These are phyloP conservation scores for Drosophila littoralis DNA, from an alignment of 1,140 invertebrate genomes.

Conservation along the genomic window DNA sequence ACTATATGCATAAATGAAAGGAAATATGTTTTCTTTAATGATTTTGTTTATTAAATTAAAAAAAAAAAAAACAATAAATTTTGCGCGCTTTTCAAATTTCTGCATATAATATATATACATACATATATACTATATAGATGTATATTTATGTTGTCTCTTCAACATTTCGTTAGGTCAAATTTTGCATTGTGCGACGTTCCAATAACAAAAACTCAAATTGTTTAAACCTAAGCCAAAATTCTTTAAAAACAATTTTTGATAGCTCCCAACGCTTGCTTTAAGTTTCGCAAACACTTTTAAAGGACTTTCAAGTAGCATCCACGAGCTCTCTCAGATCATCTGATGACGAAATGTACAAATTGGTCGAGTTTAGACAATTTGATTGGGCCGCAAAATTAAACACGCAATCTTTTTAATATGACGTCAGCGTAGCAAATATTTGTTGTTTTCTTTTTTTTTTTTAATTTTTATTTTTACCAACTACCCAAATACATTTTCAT, in stretches of 20 bases:
- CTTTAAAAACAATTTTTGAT: slow-evolving; percentile 75
- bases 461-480: slow-evolving; percentile 4
- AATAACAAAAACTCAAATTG: slow-evolving; percentile 51
- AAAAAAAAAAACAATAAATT: slow-evolving; percentile 31
- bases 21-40: slow-evolving; percentile 35
- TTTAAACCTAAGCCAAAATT: slow-evolving; percentile 76
- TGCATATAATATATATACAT: slow-evolving; percentile 7
- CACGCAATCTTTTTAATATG: slow-evolving; percentile 1
- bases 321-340: slow-evolving; percentile 84
- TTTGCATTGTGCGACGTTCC: slow-evolving; percentile 20
- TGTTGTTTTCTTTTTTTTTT: slow-evolving; percentile 29
- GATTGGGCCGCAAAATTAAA: slow-evolving; percentile 13
- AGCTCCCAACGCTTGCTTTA: slow-evolving; percentile 50
- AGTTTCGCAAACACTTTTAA: slow-evolving; percentile 26
- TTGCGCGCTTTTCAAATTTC: slow-evolving; percentile 45
- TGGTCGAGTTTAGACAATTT: slow-evolving; percentile 79
- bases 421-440: slow-evolving; percentile 56
- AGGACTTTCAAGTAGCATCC: slow-evolving; percentile 29
- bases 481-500: slow-evolving; percentile 19
- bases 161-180: slow-evolving; percentile 44
- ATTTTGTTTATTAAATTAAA: slow-evolving; percentile 22
- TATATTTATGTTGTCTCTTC: slow-evolving; percentile 37
- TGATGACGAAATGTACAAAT: slow-evolving; percentile 85
- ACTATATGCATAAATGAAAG: not conserved
- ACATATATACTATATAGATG: not conserved